Evolutionary conservation across 2,888 invertebrate genomes (phyloP), one percentile per base, ranked within the genome.

Genomic region (Prenolepis imparis): DNA sequence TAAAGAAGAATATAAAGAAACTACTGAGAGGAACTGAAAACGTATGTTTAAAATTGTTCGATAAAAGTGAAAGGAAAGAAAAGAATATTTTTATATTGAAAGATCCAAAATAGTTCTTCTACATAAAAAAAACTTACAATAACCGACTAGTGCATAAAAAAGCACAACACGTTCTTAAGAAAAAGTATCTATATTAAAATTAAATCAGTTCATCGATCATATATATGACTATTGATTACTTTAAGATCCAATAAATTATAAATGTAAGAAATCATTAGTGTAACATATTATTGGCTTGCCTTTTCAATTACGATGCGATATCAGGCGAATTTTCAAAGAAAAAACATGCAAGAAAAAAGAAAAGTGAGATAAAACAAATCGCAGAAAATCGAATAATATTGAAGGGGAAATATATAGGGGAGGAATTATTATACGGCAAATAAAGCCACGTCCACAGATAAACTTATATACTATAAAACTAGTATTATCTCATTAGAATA

Each of bases 401-500:
- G 78, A 55, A 55, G 57, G 12, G 61, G 21, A 77, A n/a, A 77
- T 78, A 82, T 89, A 63, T 78, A 64, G 57, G 32, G 4, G n/a
- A 59, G 28, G 83, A 86, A 86, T 86, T 85, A 89, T 86, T 86
- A 52, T 48, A 80, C 78, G 72, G 77, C 80, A 87, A 90, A 90
- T 82, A 84, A 86, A 84, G 80, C 84, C 82, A 67, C 75, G 83
- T 82, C 68, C 81, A 48, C 48, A 77, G 86, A 86, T 87, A 84
- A 88, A 88, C 87, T n/a, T n/a, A n/a, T n/a, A n/a, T n/a, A n/a
- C n/a, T n/a, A n/a, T n/a, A n/a, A n/a, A 86, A 81, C 82, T 86
- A 88, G 89, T 87, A 91, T 92, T 91, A 92, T 90, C 88, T 89
- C 87, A 92, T 92, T 92, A 89, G 87, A 92, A 91, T 93, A 92